A percentile compares a stretch with the other conserved stretches of the same genome.
phyloP scores from a whole-genome alignment of 2,113 vertebrate species.

The Cyphotilapia sp. region DNA sequence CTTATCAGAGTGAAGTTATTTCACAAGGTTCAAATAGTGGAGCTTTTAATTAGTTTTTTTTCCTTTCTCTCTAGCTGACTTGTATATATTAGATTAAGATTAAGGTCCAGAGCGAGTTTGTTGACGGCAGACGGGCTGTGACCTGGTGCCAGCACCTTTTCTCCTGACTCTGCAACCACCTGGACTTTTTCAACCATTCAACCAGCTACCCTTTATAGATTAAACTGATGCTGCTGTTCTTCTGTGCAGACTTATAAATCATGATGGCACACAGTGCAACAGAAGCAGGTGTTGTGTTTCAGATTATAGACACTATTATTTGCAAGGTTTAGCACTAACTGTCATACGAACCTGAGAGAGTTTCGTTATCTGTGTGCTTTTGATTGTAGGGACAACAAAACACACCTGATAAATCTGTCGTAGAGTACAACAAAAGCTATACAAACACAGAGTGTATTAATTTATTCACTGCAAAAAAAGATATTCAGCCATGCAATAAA shows the following conservation, averaged over 20 bases:
- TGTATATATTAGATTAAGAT: not conserved
- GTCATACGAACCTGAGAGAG: not conserved
- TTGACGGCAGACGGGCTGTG: not conserved
- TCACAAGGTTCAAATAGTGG: not conserved
- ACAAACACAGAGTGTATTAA: not conserved
- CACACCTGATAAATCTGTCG: not conserved
- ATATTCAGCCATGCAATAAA: not conserved
- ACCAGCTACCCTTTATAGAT: not conserved
- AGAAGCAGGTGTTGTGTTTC: conserved; percentile 17
- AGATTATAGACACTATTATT: not conserved
- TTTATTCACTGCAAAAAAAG: not conserved
- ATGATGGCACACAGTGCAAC: not conserved
- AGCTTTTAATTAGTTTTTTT: not conserved
- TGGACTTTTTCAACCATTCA: not conserved
- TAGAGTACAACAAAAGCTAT: not conserved
- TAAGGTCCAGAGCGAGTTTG: not conserved
- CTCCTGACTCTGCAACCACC: conserved; percentile 10
- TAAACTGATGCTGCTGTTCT: not conserved
- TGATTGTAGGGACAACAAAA: not conserved
- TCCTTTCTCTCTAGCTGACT: not conserved
- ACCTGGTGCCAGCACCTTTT: conserved; percentile 1
- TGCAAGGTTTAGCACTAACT: not conserved
- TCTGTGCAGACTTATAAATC: not conserved
- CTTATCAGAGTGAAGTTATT: not conserved
- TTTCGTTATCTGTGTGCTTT: not conserved